Conservation (phyloP, 2,113 vertebrate species). For the Prochilodus magdalenae region DNA sequence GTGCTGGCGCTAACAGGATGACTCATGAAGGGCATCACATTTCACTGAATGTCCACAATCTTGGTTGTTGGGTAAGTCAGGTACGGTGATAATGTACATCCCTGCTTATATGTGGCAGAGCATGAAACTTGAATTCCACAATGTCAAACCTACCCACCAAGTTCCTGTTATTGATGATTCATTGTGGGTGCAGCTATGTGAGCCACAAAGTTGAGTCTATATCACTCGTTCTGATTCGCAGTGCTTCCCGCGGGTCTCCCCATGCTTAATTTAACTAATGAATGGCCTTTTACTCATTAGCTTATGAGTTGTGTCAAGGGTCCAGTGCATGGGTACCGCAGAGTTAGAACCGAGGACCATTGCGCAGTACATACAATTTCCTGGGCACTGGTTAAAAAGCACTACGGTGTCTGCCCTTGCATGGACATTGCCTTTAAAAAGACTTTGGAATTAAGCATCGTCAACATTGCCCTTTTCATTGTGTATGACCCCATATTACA, state of each 20-base stretch:
- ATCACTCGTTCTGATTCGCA: not conserved
- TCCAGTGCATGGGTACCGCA: not conserved
- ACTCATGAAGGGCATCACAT: no score
- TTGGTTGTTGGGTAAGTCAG: no score
- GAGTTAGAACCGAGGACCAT: not conserved
- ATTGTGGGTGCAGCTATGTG: no score
- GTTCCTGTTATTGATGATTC: no score
- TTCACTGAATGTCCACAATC: no score
- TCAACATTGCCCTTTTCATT: not conserved
- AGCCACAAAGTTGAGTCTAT: no score
- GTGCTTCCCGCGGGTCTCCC: not conserved
- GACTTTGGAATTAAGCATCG: constrained; percentile 36
- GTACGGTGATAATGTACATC: no score
- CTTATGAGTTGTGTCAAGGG: not conserved
- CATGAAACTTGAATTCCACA: no score
- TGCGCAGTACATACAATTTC: constrained; percentile 36
- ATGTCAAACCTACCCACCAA: no score
- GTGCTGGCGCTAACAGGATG: no score
- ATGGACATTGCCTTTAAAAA: constrained; percentile 59
- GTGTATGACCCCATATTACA: not conserved
- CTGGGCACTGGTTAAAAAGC: constrained; percentile 66
- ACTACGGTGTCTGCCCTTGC: constrained; percentile 73
- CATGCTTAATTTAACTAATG: not conserved
- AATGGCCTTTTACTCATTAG: not conserved
- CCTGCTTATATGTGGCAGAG: no score